Conservation (phyloP, 2,888 invertebrate species). For the Eupithecia insigniata region DNA sequence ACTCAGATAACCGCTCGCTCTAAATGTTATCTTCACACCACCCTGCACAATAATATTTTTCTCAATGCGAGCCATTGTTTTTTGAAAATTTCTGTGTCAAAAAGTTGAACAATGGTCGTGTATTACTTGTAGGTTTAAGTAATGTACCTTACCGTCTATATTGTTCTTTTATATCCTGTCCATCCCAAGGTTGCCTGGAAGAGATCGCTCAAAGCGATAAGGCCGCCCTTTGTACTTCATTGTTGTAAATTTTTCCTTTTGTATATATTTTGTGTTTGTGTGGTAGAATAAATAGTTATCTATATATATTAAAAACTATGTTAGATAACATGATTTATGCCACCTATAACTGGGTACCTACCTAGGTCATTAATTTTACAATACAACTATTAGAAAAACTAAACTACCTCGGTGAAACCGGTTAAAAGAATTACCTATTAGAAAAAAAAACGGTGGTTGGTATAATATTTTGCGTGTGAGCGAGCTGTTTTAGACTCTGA, state of each 20-base stretch:
- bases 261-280: too few species aligned
- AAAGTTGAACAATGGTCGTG: not conserved
- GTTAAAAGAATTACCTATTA: not conserved
- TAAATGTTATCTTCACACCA: not conserved
- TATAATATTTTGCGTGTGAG: not conserved
- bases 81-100: not conserved
- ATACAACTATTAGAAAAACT: not conserved
- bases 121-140: not conserved
- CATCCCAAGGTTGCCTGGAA: too few species aligned
- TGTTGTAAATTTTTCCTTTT: too few species aligned
- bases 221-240: too few species aligned
- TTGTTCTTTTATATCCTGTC: too few species aligned
- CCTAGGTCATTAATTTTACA: not conserved
- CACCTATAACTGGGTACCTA: not conserved
- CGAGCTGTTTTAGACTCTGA: not conserved
- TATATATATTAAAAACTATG: not conserved
- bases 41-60: not conserved
- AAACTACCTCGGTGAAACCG: not conserved
- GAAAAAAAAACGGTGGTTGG: not conserved
- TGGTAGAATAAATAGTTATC: too few species aligned
- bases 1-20: constrained; percentile 54
- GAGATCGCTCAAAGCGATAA: too few species aligned
- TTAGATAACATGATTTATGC: not conserved
- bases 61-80: not conserved
- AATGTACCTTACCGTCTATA: too few species aligned